Conservation (phyloP, 2,113 vertebrate species). For the Glareola pratincola region DNA sequence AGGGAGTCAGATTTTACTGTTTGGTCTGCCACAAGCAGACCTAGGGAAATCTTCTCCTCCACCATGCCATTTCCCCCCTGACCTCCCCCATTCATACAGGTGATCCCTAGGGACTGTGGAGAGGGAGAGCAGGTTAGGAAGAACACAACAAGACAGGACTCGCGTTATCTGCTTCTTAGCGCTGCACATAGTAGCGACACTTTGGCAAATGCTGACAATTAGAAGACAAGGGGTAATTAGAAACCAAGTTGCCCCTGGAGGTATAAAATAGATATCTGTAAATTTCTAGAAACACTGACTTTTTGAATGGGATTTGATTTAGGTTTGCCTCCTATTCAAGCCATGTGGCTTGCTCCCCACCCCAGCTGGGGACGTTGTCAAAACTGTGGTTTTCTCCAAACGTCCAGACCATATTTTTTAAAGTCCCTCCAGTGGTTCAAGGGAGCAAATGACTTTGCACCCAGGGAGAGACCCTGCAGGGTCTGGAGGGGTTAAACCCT, state of each 20-base stretch:
- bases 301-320: neutral
- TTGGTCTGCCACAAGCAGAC: neutral
- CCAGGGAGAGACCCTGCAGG: neutral
- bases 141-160: neutral
- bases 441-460: neutral
- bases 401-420: neutral
- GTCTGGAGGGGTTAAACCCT: neutral
- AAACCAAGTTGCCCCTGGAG: neutral
- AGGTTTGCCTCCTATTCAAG: neutral
- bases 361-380: neutral
- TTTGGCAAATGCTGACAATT: neutral
- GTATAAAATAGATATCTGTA: neutral
- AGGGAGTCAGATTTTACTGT: neutral
- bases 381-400: neutral
- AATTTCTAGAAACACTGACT: neutral
- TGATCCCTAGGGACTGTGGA: neutral
- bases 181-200: neutral
- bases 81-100: accelerated
- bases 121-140: neutral
- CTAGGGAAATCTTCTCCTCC: neutral
- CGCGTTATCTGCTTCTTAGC: accelerated
- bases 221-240: neutral
- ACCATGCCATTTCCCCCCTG: neutral
- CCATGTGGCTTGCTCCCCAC: neutral
- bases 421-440: neutral